Conservation (phyloP, 2,888 invertebrate genomes). For the Napeogenes sylphis region DNA sequence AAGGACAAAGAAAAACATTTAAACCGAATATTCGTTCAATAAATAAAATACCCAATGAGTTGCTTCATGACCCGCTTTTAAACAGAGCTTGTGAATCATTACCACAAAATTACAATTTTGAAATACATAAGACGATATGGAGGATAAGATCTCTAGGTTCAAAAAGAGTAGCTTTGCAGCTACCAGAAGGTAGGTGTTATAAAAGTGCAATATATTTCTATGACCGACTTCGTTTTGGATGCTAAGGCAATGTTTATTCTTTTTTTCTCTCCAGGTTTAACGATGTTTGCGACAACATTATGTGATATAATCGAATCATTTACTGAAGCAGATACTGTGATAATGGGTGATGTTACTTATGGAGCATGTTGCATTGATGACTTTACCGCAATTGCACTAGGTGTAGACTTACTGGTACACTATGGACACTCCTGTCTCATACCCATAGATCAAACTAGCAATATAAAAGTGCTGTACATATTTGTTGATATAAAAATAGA, state of each 20-base stretch:
- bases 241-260: neutral
- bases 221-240: neutral
- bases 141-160: constrained; percentile 89
- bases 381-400: constrained; percentile 92
- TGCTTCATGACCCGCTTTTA: constrained; percentile 85
- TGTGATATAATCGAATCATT: constrained; percentile 95
- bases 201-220: neutral
- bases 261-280: constrained; percentile 76
- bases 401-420: constrained; percentile 94
- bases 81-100: constrained; percentile 85
- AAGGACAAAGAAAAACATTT: constrained; percentile 84
- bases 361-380: constrained; percentile 99
- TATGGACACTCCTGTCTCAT: constrained; percentile 99
- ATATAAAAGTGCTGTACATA: constrained; percentile 95
- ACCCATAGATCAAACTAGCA: constrained; percentile 89
- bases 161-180: constrained; percentile 94
- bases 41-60: constrained; percentile 88
- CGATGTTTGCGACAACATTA: constrained; percentile 94
- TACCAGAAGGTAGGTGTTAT: constrained; percentile 88
- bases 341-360: constrained; percentile 99
- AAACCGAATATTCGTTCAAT: constrained; percentile 83
- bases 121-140: constrained; percentile 98
- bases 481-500: constrained; percentile 99
- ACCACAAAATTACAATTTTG: constrained; percentile 98
- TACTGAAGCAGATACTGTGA: constrained; percentile 92